A percentile compares a stretch with the other conserved stretches of the same genome.
Conservation (phyloP, 2,113 vertebrate genomes). For the Cephalopterus ornatus region DNA sequence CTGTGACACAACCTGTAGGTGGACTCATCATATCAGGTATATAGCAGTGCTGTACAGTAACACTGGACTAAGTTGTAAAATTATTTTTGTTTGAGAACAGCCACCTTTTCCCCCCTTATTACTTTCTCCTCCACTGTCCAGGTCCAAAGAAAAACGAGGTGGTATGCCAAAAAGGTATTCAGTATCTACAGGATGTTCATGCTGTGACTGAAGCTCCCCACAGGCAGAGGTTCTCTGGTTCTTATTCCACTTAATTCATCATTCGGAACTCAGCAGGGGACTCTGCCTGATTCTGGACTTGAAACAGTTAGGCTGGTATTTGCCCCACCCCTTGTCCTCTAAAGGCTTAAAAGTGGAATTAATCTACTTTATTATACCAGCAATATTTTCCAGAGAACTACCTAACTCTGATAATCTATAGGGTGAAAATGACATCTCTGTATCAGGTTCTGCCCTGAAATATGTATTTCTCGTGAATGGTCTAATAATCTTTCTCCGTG, state of each 20-base stretch:
- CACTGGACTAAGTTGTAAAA: neutral
- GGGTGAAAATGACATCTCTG: constrained; percentile 49
- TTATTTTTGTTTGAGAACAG: neutral
- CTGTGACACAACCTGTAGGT: constrained; percentile 49
- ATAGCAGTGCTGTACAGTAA: neutral
- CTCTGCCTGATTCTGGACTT: constrained; percentile 51
- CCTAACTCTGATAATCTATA: neutral
- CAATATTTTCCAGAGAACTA: constrained; percentile 10
- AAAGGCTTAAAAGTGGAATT: constrained; percentile 33
- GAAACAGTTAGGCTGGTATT: constrained; percentile 56
- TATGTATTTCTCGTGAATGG: neutral
- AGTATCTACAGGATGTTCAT: constrained; percentile 66
- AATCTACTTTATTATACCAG: constrained; percentile 27
- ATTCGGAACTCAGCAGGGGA: constrained; percentile 54
- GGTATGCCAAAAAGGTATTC: constrained; percentile 59
- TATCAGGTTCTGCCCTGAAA: constrained; percentile 21
- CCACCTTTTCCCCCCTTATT: neutral
- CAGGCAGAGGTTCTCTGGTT: constrained; percentile 63
- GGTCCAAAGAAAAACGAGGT: constrained; percentile 66
- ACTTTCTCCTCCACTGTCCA: constrained; percentile 48
- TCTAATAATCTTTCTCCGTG: neutral
- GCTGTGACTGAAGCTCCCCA: constrained; percentile 63
- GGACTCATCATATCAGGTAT: constrained; percentile 55
- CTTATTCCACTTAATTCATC: constrained; percentile 69
- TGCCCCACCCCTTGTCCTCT: constrained; percentile 34